Base-by-base conservation (phyloP, 2,888 invertebrate species). In the Electrophaes corylata region DNA sequence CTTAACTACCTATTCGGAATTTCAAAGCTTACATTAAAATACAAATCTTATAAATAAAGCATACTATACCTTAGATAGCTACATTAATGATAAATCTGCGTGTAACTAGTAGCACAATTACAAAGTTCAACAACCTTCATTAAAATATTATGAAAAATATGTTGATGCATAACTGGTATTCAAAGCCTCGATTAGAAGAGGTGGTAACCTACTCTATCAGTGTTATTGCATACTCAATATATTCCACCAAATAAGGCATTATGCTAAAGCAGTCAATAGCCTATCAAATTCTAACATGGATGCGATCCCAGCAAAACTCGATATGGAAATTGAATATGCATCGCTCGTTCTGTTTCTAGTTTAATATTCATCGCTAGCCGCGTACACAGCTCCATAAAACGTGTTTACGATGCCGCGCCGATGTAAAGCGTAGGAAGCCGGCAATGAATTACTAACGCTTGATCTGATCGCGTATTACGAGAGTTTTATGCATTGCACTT, bases 311-410 rank as follows among this genome's bases (percentile, higher is more conserved):
- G 31, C 62, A 62, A 66, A 64, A 64, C 52, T 53, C 49, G 57
- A 64, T 72, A 74, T 84, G 76, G 77, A 81, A 79, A 84, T 83
- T 80, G 78, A 81, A 81, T 81, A 79, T 79, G 82, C 79, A 81
- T 75, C 69, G 73, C 72, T 73, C 69, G 71, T 72, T 73, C 69
- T 62, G 63, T 61, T 40, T 61, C 65, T 73, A 70, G 74, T 86
- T 82, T 78, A 80, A 79, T 83, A 86, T 88, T 87, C 86, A 88
- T 83, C 78, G 81, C 75, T 79, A 69, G 82, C 76, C 80, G 76
- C 75, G 69, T 72, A 78, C 76, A 74, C 75, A 75, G 78, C 79
- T 82, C 84, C 80, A 86, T 86, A 84, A 82, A 86, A 78, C 76
- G 77, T 82, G 82, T 87, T 87, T 86, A 86, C 82, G 83, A 83